Evolutionary conservation across 30 jellyfish, hydroid and myxozoan species (phyloP).

Genomic region (Rhopilema esculentum): DNA sequence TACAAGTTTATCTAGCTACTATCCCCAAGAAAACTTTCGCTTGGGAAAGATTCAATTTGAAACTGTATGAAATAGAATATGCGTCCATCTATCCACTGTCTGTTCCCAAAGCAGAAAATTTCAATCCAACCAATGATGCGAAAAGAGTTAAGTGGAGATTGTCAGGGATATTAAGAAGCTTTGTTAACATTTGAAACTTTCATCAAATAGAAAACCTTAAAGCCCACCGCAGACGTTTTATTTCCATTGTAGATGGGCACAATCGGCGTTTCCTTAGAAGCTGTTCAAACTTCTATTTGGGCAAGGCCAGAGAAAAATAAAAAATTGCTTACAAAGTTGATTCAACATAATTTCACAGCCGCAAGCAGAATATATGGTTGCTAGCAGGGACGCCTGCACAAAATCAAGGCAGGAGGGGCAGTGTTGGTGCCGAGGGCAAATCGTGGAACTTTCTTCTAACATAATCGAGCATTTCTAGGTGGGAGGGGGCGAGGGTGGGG

Average conservation of each 20-base stretch:
- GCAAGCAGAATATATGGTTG: not conserved
- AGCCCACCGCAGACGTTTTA: not conserved
- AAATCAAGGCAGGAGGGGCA: not conserved
- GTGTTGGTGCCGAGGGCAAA: not conserved
- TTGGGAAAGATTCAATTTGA: not conserved
- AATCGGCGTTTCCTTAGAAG: not conserved
- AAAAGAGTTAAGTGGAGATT: not conserved
- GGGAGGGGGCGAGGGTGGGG: slow-evolving; percentile 1
- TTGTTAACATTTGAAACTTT: not conserved
- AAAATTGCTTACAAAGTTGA: not conserved
- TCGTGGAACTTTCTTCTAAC: not conserved
- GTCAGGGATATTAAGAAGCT: not conserved
- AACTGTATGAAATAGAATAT: not conserved
- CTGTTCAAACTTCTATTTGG: not conserved
- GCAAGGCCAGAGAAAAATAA: not conserved
- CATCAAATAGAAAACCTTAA: not conserved
- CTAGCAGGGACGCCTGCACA: not conserved
- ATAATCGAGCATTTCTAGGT: not conserved
- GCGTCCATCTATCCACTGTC: not conserved
- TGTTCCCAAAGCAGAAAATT: not conserved
- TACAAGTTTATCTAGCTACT: not conserved
- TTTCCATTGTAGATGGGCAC: not conserved
- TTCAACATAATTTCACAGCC: not conserved
- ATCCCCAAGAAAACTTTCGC: not conserved
- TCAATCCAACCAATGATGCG: not conserved